Evolutionary conservation across 1,140 invertebrate genomes (phyloP).

Genomic region (Sarcophaga peregrina): DNA sequence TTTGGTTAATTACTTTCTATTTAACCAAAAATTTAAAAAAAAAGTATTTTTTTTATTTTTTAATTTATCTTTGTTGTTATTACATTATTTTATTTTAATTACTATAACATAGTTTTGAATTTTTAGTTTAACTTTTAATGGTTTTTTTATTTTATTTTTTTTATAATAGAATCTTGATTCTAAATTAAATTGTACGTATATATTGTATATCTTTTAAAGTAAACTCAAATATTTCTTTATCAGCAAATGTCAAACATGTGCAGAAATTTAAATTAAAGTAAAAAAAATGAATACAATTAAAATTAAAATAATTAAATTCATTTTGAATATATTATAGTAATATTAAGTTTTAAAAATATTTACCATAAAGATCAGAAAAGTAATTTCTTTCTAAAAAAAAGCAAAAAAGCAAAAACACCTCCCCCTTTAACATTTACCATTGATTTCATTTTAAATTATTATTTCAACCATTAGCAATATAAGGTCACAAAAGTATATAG

Average conservation of each 20-base stretch:
- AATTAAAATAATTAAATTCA: background rate
- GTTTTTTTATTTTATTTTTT: background rate
- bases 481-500: conserved; percentile 1
- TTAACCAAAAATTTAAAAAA: background rate
- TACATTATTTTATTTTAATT: conserved; percentile 4
- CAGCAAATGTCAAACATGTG: conserved; percentile 21
- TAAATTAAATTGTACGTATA: background rate
- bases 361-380: background rate
- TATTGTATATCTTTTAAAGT: background rate
- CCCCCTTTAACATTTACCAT: background rate
- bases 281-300: background rate
- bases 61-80: background rate
- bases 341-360: background rate
- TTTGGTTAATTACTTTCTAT: conserved; percentile 5
- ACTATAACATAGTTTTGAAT: background rate
- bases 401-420: no score
- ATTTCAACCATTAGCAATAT: background rate
- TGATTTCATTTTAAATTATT: conserved; percentile 9
- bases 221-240: conserved; percentile 14
- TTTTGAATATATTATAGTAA: no score
- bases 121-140: background rate
- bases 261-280: background rate
- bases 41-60: background rate
- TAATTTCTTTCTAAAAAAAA: background rate
- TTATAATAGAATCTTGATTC: background rate